phyloP scores from a whole-genome alignment of 2,797 vertebrate species.

The Bucorvus abyssinicus region DNA sequence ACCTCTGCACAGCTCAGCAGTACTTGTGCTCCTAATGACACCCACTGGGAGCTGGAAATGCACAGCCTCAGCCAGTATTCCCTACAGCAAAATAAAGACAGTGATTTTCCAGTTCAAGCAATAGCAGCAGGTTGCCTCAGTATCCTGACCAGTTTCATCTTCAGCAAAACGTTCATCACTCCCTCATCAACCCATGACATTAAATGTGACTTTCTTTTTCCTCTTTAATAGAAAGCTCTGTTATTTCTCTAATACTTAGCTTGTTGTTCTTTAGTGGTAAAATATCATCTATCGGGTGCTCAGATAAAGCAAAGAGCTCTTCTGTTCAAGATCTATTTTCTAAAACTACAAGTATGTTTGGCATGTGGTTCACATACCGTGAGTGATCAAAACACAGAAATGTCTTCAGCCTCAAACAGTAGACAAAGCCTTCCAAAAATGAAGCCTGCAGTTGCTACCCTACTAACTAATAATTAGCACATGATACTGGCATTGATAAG shows the following conservation, averaged over 20 bases:
- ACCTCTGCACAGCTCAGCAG: not conserved
- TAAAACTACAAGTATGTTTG: not conserved
- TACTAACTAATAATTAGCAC: not conserved
- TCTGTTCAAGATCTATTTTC: not conserved
- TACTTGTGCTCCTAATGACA: conserved; percentile 34
- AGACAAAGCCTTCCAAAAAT: not conserved
- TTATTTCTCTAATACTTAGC: not conserved
- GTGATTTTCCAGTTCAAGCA: conserved; percentile 20
- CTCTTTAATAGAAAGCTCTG: not conserved
- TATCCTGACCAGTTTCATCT: not conserved
- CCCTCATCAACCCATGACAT: not conserved
- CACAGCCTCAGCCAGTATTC: not conserved
- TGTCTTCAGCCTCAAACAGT: not conserved
- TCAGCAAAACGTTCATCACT: not conserved
- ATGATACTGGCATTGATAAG: not conserved
- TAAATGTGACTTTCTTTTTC: not conserved
- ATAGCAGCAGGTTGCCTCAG: not conserved
- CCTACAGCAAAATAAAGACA: conserved; percentile 23
- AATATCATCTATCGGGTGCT: not conserved
- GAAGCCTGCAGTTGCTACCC: not conserved
- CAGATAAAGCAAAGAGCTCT: not conserved
- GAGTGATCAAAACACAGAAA: not conserved
- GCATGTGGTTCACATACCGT: not conserved
- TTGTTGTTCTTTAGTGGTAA: not conserved
- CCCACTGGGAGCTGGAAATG: not conserved